Evolutionary conservation across 2,797 vertebrate species (phyloP), one percentile per base, ranked within the genome.

Genomic region (Paedocypris micromegethes): DNA sequence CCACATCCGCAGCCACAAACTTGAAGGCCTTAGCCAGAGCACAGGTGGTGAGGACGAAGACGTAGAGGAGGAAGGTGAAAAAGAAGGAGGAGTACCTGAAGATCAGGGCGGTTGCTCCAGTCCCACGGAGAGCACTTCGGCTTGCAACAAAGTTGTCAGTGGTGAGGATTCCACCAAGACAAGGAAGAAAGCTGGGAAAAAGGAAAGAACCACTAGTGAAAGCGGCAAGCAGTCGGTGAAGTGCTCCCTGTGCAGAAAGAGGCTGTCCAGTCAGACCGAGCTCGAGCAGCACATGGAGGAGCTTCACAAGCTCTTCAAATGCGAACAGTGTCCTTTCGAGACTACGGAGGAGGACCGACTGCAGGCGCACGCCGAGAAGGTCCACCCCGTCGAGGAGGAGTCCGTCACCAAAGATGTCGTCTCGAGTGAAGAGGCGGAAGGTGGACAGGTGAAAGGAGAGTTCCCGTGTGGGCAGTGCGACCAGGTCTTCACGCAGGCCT

Each of bases 1-100:
- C 67, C 97, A 99, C 78, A 90, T 99, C 58, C 92, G 97, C 55
- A 93, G 93, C 84, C 97, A 99, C 81, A 95, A 96, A 79, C 89
- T 95, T 7, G 93, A 95, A 46, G 87, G 93, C 8, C 81, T 96
- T 65, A 87, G 84, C 73, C 92, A 92, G 59, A 90, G 86, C 5
- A 48, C 77, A 82, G 89, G 9, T 77, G 91, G 68, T 79, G 93
- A 78, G 85, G 91, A 72, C 6, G 71, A 72, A 48, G 62, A 84
- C 0, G 87, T 87, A 43, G 71, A 72, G 3, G 72, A 72, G 41
- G 76, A 67, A 43, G 85, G 84, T 0, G 88, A 89, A 44, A 83
- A 50, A 0, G 88, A 88, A 90, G 81, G 80, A 81, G 78, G 86
- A 82, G 0, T 87, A 85, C n/a, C 89, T 0, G 88, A 91, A 77